Conservation (phyloP, 2,888 invertebrate species). For the Drosophila mimica region DNA sequence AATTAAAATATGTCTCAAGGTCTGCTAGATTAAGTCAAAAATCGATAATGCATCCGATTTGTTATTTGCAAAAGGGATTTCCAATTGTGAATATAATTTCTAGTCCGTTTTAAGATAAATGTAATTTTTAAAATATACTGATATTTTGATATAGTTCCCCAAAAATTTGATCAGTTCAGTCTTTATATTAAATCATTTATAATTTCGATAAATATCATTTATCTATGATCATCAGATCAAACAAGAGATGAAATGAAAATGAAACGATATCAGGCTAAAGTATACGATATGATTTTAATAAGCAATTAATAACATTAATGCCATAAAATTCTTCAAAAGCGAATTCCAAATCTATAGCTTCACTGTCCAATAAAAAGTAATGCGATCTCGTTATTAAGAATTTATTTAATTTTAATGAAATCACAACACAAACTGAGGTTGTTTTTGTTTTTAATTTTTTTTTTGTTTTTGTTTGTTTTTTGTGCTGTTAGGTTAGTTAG, state of each 20-base stretch:
- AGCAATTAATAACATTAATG: conserved; percentile 41
- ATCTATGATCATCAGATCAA: neutral
- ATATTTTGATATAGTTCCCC: neutral
- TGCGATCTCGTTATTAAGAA: conserved; percentile 63
- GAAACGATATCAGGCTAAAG: conserved; percentile 25
- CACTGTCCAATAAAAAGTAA: conserved; percentile 32
- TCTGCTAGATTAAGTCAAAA: neutral
- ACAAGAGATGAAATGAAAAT: neutral
- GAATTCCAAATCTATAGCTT: conserved; percentile 1
- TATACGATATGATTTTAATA: conserved; percentile 50
- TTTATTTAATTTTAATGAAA: conserved; percentile 71
- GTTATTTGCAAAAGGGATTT: neutral
- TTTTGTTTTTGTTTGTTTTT: conserved; percentile 1
- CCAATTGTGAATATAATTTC: neutral
- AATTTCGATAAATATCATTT: too few relatives aligned
- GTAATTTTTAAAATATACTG: neutral
- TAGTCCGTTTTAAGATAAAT: neutral
- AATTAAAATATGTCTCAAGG: too few relatives aligned
- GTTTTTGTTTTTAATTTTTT: conserved; percentile 7
- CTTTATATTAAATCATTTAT: neutral
- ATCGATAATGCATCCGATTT: neutral
- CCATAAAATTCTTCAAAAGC: conserved; percentile 18
- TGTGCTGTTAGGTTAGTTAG: conserved; percentile 48
- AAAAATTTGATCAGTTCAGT: neutral
- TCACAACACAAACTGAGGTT: conserved; percentile 51